Base-by-base conservation (phyloP, 1,140 invertebrate genomes). In the Magallana angulata region DNA sequence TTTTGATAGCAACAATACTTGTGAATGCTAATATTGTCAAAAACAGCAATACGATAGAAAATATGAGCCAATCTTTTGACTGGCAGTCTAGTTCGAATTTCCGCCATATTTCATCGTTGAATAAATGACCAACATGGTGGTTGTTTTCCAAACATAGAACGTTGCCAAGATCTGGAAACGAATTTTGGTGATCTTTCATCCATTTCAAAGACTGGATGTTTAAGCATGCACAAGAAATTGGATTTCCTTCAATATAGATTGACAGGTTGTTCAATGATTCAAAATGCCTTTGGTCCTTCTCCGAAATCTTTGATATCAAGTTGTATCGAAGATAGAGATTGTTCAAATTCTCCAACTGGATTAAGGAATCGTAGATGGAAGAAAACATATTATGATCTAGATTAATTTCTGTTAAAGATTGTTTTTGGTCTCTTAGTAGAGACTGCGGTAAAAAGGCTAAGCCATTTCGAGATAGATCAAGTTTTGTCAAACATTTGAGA, bases 321-420 rank as follows among this genome's bases (percentile, higher is more conserved):
- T 64, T 64, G 60, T 64, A n/a, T 64, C 60, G 1, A n/a, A 64
- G 1, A 64, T 16, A 64, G 14, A 64, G 11, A 64, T 64, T 64
- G 16, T 64, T 64, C 14, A 64, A 18, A 16, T 64, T 64, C 16
- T 64, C 5, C 60, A 64, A 64, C 16, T 64, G 18, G 12, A 16
- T 64, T 64, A 64, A 64, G 16, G 60, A 64, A 18, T 64, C 16
- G 7, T 16, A 4, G 18, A 64, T 18, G 18, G 16, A 16, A 64
- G 18, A 64, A 16, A 64, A 18, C 18, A 16, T 16, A 18, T 64
- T 64, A 18, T 64, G 14, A 8, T 64, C 60, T n/a, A 64, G 60
- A 64, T 16, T 16, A n/a, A 64, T 64, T 64, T 64, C 60, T 64
- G 60, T 64, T 18, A 64, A 64, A 64, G 60, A 64, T 64, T 64